Evolutionary conservation across 2,888 invertebrate species (phyloP).

Genomic region (Chymomyza caudatula): DNA sequence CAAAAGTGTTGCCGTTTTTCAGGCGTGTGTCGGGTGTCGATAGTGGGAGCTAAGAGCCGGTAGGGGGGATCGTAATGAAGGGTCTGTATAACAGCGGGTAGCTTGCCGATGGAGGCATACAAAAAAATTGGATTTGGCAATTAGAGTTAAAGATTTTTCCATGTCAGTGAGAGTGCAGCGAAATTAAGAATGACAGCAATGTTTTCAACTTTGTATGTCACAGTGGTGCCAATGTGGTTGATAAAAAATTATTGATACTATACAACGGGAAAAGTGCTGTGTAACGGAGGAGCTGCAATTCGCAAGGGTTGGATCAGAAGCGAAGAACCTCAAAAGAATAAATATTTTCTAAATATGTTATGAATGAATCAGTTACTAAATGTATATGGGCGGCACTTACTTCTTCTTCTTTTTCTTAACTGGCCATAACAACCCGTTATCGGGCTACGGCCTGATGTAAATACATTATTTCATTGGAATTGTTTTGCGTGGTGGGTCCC

Average conservation of each 20-base stretch:
- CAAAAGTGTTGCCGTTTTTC: slow-evolving; percentile 63
- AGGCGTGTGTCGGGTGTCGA: slow-evolving; percentile 15
- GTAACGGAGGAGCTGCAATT: no score
- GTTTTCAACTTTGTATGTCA: slow-evolving; percentile 7
- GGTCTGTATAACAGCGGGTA: background rate
- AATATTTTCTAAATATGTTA: no score
- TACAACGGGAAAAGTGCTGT: no score
- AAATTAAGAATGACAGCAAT: slow-evolving; percentile 63
- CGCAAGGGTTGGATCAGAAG: no score
- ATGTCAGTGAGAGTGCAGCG: slow-evolving; percentile 27
- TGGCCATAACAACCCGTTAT: no score
- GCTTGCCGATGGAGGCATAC: slow-evolving; percentile 14
- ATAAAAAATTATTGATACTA: background rate
- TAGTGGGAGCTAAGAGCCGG: background rate
- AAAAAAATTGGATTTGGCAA: slow-evolving; percentile 58
- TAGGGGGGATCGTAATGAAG: background rate
- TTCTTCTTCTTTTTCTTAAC: no score
- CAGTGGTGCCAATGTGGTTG: slow-evolving; percentile 30
- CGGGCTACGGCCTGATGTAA: no score
- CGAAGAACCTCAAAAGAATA: no score
- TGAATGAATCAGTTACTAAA: no score
- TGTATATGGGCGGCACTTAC: no score
- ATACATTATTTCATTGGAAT: no score
- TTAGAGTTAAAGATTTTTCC: slow-evolving; percentile 53
- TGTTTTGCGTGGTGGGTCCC: no score